A percentile compares a stretch with the other conserved stretches of the same genome.
phyloP scores from a whole-genome alignment of 2,888 invertebrate genomes.

The Morpho helenor region DNA sequence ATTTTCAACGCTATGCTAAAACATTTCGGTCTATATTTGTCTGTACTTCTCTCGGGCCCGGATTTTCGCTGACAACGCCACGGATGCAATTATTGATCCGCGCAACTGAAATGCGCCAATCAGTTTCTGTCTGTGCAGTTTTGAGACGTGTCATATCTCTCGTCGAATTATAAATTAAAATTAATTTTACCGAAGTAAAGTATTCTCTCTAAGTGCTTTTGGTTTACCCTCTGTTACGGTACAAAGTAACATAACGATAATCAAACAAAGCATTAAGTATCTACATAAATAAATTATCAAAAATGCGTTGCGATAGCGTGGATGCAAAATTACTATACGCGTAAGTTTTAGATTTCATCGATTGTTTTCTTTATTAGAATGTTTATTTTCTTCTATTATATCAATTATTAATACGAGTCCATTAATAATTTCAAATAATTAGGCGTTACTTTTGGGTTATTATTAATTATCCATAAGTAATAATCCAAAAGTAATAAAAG shows the following conservation, averaged over 20 bases:
- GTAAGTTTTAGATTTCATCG: slow-evolving; percentile 12
- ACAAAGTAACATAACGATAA: no score
- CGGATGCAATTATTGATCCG: slow-evolving; percentile 29
- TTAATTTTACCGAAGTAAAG: no score
- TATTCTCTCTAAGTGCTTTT: no score
- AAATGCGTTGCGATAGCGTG: slow-evolving; percentile 22
- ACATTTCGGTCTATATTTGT: slow-evolving; percentile 7
- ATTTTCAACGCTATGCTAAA: not conserved
- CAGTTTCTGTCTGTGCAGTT: slow-evolving; percentile 12
- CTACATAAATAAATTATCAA: not conserved
- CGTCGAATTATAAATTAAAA: not conserved
- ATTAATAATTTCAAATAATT: no score
- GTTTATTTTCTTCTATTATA: slow-evolving; percentile 5
- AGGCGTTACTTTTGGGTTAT: no score
- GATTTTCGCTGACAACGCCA: slow-evolving; percentile 2
- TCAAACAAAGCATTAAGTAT: not conserved
- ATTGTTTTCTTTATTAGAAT: no score
- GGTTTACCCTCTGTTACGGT: no score
- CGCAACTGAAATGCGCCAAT: slow-evolving; percentile 26
- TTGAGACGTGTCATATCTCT: slow-evolving; percentile 1
- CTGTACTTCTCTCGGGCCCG: slow-evolving; percentile 9
- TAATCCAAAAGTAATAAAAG: no score
- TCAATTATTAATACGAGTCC: not conserved
- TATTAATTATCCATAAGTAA: no score
- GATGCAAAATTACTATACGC: slow-evolving; percentile 20